Percentiles rank a stretch among this genome's conserved stretches.
phyloP scores from a whole-genome alignment of 2,888 invertebrate genomes.

The Acleris sparsana region DNA sequence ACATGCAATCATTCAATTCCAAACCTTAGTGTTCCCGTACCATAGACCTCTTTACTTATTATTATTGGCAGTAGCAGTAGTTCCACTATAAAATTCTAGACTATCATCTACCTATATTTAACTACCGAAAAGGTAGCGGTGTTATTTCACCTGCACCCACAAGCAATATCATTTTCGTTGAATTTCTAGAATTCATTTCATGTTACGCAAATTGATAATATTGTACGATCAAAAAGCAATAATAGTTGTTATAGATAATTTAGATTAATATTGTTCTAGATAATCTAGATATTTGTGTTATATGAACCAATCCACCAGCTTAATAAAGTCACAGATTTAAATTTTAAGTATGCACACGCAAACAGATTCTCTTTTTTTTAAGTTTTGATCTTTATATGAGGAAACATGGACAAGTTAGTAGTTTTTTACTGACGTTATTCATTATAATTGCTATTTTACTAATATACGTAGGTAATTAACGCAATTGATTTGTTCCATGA shows the following conservation, averaged over 20 bases:
- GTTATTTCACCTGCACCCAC: not conserved
- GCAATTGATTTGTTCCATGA: not conserved
- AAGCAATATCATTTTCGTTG: not conserved
- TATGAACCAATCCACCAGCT: no score
- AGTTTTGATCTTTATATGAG: no score
- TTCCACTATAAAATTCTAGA: conserved; percentile 41
- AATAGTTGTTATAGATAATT: no score
- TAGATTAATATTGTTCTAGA: no score
- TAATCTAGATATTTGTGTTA: no score
- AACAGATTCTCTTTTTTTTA: no score
- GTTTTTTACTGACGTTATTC: not conserved
- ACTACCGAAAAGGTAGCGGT: conserved; percentile 37
- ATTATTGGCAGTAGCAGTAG: conserved; percentile 61
- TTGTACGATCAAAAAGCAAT: no score
- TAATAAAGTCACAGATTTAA: no score
- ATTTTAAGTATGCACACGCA: no score
- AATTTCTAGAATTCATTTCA: no score
- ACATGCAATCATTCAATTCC: conserved; percentile 12
- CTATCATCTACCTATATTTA: conserved; percentile 52
- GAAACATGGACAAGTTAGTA: no score
- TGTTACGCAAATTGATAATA: no score
- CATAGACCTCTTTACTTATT: conserved; percentile 39
- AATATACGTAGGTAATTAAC: not conserved
- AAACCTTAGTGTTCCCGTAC: conserved; percentile 14
- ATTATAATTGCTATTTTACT: not conserved